Evolutionary conservation across 2,113 vertebrate genomes (phyloP).

Genomic region (Austrofundulus limnaeus): DNA sequence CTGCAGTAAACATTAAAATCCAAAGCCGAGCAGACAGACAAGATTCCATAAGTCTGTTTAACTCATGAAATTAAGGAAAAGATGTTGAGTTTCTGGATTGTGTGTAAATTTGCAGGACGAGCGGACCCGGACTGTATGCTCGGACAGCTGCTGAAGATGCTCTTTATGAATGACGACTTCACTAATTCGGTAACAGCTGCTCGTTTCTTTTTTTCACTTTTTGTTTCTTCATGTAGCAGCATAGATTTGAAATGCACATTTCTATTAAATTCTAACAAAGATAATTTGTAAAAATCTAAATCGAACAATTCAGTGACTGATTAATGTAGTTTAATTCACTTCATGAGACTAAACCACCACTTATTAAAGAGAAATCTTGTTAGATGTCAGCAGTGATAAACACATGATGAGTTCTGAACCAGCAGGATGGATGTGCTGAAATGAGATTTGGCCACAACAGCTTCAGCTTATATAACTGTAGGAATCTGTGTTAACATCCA

Average conservation of each 20-base stretch:
- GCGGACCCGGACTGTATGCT: slow-evolving; percentile 94
- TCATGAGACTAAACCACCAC: no score
- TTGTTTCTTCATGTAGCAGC: background rate
- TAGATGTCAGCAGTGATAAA: no score
- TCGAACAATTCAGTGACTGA: no score
- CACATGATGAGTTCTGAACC: no score
- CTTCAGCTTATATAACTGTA: no score
- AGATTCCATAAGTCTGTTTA: fast-evolving
- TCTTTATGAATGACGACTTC: slow-evolving; percentile 95
- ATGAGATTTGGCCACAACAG: no score
- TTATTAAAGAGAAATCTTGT: no score
- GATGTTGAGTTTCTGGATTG: background rate
- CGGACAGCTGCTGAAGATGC: slow-evolving; percentile 91
- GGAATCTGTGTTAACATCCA: no score
- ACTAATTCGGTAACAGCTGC: slow-evolving; percentile 87
- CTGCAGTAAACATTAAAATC: background rate
- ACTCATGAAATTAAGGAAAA: background rate
- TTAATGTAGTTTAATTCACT: no score
- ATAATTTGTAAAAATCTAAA: no score
- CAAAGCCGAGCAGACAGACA: background rate
- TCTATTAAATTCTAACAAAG: background rate
- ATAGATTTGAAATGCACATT: background rate
- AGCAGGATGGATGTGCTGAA: no score
- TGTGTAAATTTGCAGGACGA: slow-evolving; percentile 75
- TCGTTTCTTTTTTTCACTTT: background rate